Evolutionary conservation across 2,797 vertebrate species (phyloP).

Genomic region (Leucoraja ocellata): DNA sequence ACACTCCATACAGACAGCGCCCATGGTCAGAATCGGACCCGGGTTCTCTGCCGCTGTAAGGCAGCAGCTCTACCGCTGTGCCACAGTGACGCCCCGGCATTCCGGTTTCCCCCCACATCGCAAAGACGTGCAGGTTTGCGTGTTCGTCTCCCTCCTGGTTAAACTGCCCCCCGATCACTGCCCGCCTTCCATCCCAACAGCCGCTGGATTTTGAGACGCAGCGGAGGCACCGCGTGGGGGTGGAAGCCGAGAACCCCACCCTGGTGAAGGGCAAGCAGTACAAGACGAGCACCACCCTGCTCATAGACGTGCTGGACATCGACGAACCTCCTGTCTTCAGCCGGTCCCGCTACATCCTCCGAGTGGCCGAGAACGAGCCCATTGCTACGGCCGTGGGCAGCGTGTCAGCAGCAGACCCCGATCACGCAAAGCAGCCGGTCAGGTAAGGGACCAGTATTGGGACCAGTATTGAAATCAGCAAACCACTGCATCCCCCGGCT

Average conservation of each 20-base stretch:
- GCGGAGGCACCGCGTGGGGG: conserved; percentile 59
- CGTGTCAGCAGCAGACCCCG: conserved; percentile 71
- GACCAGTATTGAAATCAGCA: too few species aligned
- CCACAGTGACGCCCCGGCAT: too few species aligned
- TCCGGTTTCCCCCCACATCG: too few species aligned
- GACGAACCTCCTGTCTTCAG: conserved; percentile 80
- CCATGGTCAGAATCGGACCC: too few species aligned
- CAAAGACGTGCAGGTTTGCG: too few species aligned
- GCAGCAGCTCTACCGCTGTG: too few species aligned
- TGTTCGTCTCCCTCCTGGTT: background rate
- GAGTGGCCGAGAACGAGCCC: conserved; percentile 62
- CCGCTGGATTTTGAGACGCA: conserved; percentile 73
- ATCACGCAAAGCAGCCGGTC: conserved; percentile 59
- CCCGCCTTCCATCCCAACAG: conserved; percentile 52
- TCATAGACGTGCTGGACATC: conserved; percentile 70
- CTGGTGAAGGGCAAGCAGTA: conserved; percentile 49
- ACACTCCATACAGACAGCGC: too few species aligned
- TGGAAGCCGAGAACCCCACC: conserved; percentile 66
- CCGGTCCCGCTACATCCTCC: conserved; percentile 62
- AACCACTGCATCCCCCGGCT: too few species aligned
- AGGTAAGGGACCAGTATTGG: conserved; percentile 53
- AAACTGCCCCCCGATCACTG: conserved; percentile 43
- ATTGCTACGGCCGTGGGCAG: conserved; percentile 57
- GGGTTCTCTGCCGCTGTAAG: too few species aligned
- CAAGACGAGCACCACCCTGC: conserved; percentile 59